Evolutionary conservation across 2,113 vertebrate species (phyloP).

Genomic region (Cavia porcellus): DNA sequence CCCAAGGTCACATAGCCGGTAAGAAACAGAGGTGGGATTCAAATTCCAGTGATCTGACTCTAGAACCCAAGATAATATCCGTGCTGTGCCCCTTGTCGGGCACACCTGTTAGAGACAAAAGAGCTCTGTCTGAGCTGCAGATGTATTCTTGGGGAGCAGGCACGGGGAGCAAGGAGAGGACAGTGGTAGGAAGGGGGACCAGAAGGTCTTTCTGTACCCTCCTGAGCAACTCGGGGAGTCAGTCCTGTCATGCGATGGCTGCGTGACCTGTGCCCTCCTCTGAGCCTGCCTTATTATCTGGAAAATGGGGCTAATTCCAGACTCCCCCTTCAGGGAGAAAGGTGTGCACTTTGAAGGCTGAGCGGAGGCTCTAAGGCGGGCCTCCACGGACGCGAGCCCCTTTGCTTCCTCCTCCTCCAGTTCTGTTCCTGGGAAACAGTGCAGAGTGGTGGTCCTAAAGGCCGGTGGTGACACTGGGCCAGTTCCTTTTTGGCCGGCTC

Average conservation of each 20-base stretch:
- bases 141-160: background rate
- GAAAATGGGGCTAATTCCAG: background rate
- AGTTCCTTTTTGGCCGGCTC: background rate
- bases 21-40: slow-evolving; percentile 23
- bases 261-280: background rate
- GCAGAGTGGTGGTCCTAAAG: background rate
- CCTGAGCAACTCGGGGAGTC: background rate
- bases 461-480: background rate
- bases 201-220: background rate
- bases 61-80: background rate
- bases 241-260: background rate
- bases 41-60: background rate
- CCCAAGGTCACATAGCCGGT: background rate
- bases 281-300: slow-evolving; percentile 20
- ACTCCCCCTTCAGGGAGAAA: background rate
- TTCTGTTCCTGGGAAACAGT: background rate
- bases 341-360: background rate
- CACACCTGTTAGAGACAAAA: background rate
- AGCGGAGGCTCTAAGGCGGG: background rate
- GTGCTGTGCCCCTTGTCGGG: background rate
- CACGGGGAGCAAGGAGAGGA: background rate
- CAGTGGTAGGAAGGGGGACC: background rate
- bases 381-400: background rate
- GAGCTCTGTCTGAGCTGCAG: background rate
- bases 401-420: background rate